Conservation (phyloP, 2,113 vertebrate species). For the Carlito syrichta region DNA sequence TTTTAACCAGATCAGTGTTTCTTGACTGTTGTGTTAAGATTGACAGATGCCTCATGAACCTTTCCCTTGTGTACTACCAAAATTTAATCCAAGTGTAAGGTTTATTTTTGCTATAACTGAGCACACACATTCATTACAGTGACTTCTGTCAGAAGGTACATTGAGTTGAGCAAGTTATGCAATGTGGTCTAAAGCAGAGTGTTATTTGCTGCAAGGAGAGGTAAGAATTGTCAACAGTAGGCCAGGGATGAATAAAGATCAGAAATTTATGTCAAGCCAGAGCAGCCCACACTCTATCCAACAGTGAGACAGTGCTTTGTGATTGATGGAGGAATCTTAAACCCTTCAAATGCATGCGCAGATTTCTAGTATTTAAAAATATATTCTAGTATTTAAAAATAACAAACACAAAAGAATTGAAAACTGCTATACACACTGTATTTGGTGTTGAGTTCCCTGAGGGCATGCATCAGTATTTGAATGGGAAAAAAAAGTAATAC, state of each 20-base stretch:
- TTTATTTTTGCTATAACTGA: conserved; percentile 11
- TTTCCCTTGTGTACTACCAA: not conserved
- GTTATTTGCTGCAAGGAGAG: not conserved
- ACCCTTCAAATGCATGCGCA: not conserved
- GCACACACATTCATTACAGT: not conserved
- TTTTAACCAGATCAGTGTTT: not conserved
- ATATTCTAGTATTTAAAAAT: not conserved
- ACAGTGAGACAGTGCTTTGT: not conserved
- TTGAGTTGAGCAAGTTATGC: not conserved
- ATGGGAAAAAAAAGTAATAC: not conserved
- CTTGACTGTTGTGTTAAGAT: not conserved
- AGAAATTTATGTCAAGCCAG: not conserved
- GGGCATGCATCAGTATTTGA: not conserved
- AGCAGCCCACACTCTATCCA: not conserved
- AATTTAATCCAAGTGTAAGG: not conserved
- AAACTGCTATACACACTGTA: not conserved
- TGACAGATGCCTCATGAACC: not conserved
- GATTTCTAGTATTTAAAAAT: not conserved
- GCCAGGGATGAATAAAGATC: not conserved
- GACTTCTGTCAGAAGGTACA: not conserved
- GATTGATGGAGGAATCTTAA: not conserved
- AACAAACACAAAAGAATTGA: not conserved
- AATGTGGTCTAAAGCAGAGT: not conserved
- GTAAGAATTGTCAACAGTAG: not conserved
- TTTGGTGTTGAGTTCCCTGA: not conserved